phyloP scores from a whole-genome alignment of 2,113 vertebrate species.

The Corythoichthys intestinalis region DNA sequence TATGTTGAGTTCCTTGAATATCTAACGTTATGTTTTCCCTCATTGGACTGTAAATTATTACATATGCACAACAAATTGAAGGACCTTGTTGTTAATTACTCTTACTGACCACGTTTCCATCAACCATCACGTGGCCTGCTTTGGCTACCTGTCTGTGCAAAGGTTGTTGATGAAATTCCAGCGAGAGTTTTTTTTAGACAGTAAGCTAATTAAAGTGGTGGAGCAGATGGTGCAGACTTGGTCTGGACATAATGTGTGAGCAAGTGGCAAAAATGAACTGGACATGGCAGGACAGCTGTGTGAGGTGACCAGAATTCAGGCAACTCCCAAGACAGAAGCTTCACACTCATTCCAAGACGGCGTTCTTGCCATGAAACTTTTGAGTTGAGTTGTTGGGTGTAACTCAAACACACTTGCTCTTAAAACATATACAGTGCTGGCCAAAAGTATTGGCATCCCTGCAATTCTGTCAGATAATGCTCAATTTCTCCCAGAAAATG shows the following conservation, averaged over 20 bases:
- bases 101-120: conserved; percentile 12
- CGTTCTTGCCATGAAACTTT: conserved; percentile 35
- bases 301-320: conserved; percentile 46
- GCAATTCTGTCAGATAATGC: no score
- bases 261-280: conserved; percentile 53
- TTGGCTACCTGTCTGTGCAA: conserved; percentile 19
- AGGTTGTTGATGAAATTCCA: conserved; percentile 39
- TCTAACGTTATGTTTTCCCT: no score
- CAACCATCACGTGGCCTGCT: not conserved
- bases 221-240: conserved; percentile 67
- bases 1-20: no score
- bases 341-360: conserved; percentile 21
- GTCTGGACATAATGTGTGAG: conserved; percentile 59
- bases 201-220: conserved; percentile 61
- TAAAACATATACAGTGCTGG: not conserved
- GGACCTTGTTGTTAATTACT: not conserved
- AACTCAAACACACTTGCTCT: not conserved
- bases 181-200: conserved; percentile 45
- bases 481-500: no score
- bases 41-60: no score
- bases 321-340: conserved; percentile 27
- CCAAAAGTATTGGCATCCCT: no score
- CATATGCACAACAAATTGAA: no score
- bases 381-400: conserved; percentile 14
- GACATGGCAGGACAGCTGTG: conserved; percentile 65